phyloP scores from a whole-genome alignment of 2,888 invertebrate genomes.

The Ochropacha duplaris region DNA sequence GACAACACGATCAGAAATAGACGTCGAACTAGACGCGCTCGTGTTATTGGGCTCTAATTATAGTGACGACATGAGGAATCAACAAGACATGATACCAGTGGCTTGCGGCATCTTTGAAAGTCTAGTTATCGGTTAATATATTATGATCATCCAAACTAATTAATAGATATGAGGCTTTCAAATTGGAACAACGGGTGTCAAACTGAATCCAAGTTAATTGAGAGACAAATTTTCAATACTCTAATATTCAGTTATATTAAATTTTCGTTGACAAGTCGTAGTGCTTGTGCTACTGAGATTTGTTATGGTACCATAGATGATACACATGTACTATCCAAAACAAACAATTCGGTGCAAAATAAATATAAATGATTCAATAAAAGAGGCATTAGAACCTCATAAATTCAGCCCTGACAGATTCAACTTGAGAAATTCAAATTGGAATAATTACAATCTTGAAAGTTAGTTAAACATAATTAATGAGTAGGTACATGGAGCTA shows the following conservation, averaged over 20 bases:
- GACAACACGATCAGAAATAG: conserved; percentile 68
- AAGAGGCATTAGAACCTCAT: too few species aligned
- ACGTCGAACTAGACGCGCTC: conserved; percentile 48
- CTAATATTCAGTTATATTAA: too few species aligned
- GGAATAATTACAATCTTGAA: background rate
- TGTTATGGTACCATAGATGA: too few species aligned
- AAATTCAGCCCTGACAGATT: background rate
- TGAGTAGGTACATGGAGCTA: background rate
- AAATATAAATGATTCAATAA: too few species aligned
- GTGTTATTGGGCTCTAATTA: conserved; percentile 49
- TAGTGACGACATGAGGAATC: conserved; percentile 44
- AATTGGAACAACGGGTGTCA: background rate
- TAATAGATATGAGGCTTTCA: background rate
- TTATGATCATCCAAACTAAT: background rate
- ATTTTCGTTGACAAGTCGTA: too few species aligned
- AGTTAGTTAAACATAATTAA: background rate
- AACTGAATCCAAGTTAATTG: background rate
- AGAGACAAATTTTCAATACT: too few species aligned
- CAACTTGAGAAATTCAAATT: background rate
- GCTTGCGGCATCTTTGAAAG: conserved; percentile 17
- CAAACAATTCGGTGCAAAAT: background rate
- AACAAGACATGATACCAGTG: conserved; percentile 14
- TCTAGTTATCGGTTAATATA: conserved; percentile 26
- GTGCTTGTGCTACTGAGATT: too few species aligned
- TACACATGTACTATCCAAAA: background rate